Conservation (phyloP, 2,888 invertebrate genomes). For the Rhogogaster chlorosoma region DNA sequence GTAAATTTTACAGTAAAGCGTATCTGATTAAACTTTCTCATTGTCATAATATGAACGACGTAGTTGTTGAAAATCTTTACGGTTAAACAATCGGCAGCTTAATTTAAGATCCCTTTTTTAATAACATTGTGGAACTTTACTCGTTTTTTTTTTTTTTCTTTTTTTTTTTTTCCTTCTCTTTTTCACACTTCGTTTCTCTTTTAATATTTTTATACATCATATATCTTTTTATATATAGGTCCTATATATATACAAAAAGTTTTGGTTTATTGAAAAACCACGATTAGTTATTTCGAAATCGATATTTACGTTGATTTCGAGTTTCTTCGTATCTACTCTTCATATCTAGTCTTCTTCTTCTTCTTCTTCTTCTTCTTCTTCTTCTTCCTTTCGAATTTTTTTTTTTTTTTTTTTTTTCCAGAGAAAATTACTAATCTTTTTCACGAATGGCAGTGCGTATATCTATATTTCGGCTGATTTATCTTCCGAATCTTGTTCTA, state of each 20-base stretch:
- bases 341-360: too few species aligned
- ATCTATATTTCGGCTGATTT: constrained; percentile 45
- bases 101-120: not conserved
- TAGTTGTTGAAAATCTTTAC: not conserved
- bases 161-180: not conserved
- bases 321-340: not conserved
- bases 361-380: too few species aligned
- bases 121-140: not conserved
- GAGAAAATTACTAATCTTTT: not conserved
- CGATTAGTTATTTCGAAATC: not conserved
- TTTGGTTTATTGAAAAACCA: not conserved
- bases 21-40: not conserved
- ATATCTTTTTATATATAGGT: too few species aligned
- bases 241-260: too few species aligned
- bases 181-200: not conserved
- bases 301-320: not conserved
- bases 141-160: not conserved
- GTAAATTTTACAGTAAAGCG: not conserved
- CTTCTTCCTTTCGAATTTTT: not conserved
- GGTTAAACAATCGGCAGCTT: not conserved
- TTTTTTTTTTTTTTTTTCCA: not conserved
- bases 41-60: not conserved
- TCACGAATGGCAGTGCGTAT: not conserved
- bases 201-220: not conserved
- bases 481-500: constrained; percentile 68